Base-by-base conservation (phyloP, 1,140 invertebrate species). In the Drosophila burlai region DNA sequence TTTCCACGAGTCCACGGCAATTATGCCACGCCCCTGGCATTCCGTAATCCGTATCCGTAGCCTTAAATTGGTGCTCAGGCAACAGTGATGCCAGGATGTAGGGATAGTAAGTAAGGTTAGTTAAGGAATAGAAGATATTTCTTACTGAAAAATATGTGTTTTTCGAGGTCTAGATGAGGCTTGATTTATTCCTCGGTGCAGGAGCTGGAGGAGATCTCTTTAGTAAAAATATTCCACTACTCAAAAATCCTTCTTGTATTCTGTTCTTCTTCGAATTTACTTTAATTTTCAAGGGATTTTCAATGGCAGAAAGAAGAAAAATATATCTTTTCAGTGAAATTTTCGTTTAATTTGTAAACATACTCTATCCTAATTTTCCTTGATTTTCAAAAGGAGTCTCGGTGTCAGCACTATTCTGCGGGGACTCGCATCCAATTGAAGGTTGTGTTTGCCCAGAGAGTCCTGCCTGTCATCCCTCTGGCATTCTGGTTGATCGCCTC, bases 11-110 rank as follows among this genome's bases (percentile, higher is more conserved):
- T 76, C 57, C 65, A 24, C 24, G 73, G 66, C 81, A 84, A 83
- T 83, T 76, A 84, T 84, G 80, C 49, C 74, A 74, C 74, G 47
- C 58, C 62, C 43, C 5, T 31, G 43, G n/a, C 43, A 42, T 38
- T 58, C 24, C 45, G 34, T 18, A 61, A 31, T 66, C 38, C 38
- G 10, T 54, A 52, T 52, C 26, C 49, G 49, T 49, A 45, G 26
- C 47, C 43, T 36, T 34, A 36, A 52, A 29, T 62, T n/a, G 46
- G 46, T 16, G 40, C 42, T 52, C 21, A 16, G 9, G 4, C 15
- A 11, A 16, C 34, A 55, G 21, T 11, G 54, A 40, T n/a, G 54
- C 5, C n/a, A 40, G 38, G 54, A 10, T 40, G 15, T 3, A n/a
- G 0, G 13, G 18, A 36, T 26, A 45, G 0, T 18, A 43, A 21